A percentile compares a stretch with the other conserved stretches of the same genome.
phyloP scores from a whole-genome alignment of 1,140 invertebrate species.

The Agrypnia vestita region DNA sequence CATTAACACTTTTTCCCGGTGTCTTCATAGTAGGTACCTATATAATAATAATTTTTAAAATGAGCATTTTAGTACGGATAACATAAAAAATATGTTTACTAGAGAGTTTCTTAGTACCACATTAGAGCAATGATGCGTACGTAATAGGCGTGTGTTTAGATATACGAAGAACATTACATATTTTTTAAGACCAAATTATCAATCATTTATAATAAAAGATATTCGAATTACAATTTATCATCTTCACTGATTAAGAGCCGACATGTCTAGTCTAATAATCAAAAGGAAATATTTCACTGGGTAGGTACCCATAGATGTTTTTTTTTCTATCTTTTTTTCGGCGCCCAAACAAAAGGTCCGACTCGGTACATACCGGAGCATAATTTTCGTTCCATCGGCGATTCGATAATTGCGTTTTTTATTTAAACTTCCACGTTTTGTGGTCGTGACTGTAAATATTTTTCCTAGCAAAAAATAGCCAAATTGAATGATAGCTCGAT shows the following conservation, averaged over 20 bases:
- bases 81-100: too few species aligned
- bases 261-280: slow-evolving; percentile 39
- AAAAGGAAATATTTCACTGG: slow-evolving; percentile 24
- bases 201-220: slow-evolving; percentile 38
- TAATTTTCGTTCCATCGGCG: slow-evolving; percentile 51
- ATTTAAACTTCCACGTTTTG: slow-evolving; percentile 54
- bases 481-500: slow-evolving; percentile 57
- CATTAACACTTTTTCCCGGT: too few species aligned
- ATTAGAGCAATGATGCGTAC: too few species aligned
- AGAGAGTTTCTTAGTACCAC: too few species aligned
- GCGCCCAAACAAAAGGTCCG: slow-evolving; percentile 47
- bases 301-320: neutral
- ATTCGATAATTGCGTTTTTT: slow-evolving; percentile 58
- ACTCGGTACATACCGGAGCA: slow-evolving; percentile 15
- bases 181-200: slow-evolving; percentile 38
- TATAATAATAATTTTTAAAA: too few species aligned
- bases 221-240: slow-evolving; percentile 41
- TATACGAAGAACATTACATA: too few species aligned
- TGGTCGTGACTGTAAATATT: slow-evolving; percentile 53
- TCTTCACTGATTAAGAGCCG: slow-evolving; percentile 43
- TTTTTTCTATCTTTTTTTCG: slow-evolving; percentile 11
- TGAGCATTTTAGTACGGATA: too few species aligned
- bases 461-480: slow-evolving; percentile 33
- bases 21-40: too few species aligned
- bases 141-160: too few species aligned